phyloP scores from a whole-genome alignment of 2,113 vertebrate species.

The Microcebus jonahi region DNA sequence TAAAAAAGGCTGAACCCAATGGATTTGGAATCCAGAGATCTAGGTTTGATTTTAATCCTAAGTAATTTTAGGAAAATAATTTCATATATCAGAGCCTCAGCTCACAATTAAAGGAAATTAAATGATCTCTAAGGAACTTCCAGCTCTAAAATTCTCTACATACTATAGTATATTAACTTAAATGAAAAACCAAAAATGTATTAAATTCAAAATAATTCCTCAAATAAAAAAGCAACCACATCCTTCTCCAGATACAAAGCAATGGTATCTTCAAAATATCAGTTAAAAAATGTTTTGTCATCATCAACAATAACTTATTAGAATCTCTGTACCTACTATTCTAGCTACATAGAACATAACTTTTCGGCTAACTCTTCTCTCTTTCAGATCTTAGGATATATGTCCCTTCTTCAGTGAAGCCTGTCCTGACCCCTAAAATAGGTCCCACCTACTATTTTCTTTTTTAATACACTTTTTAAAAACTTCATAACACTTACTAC shows the following conservation, averaged over 20 bases:
- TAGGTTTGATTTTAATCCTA: neutral
- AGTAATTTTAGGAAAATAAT: neutral
- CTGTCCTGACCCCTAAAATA: neutral
- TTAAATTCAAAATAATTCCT: neutral
- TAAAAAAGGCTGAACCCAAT: neutral
- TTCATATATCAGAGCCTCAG: neutral
- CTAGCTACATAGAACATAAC: neutral
- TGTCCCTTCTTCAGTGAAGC: neutral
- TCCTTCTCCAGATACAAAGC: neutral
- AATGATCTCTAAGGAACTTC: neutral
- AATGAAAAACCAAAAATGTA: neutral
- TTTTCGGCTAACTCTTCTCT: neutral
- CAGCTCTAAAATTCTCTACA: constrained; percentile 16
- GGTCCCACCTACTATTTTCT: neutral
- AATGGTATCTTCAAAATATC: neutral
- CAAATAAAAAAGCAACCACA: constrained; percentile 6
- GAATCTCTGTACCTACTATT: neutral
- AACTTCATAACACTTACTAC: neutral
- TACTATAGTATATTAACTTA: neutral
- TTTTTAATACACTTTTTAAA: neutral
- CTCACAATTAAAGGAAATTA: neutral
- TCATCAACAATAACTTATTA: neutral
- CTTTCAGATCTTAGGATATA: neutral
- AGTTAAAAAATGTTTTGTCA: neutral
- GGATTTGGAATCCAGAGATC: neutral